phyloP scores from a whole-genome alignment of 2,888 invertebrate species.

The Macrophya alboannulata region DNA sequence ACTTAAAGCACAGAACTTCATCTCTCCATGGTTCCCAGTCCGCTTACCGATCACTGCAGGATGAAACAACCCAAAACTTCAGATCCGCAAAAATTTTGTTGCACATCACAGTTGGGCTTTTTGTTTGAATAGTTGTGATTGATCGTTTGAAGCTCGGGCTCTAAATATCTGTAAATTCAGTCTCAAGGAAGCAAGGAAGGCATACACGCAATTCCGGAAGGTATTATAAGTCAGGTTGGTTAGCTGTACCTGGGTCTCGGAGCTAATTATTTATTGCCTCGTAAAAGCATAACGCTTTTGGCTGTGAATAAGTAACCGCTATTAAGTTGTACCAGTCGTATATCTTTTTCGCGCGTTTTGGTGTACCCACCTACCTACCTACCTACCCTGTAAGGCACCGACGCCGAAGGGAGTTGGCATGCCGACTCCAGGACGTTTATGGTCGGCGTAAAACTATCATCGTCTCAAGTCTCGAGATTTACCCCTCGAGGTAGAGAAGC shows the following conservation, averaged over 20 bases:
- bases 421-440: constrained; percentile 35
- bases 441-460: constrained; percentile 34
- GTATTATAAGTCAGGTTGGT: neutral
- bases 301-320: constrained; percentile 66
- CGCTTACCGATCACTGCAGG: neutral
- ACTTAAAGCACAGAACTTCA: neutral
- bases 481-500: neutral
- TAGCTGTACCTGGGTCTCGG: constrained; percentile 24
- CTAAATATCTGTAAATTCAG: neutral
- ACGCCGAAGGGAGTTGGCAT: constrained; percentile 1
- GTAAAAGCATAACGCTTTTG: constrained; percentile 66
- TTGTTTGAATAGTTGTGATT: neutral
- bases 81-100: neutral
- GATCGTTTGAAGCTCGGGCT: neutral
- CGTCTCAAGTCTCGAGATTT: constrained; percentile 15
- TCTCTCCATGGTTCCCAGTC: neutral
- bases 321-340: constrained; percentile 53
- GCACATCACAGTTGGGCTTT: neutral
- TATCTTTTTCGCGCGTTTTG: constrained; percentile 35
- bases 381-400: too few relatives aligned
- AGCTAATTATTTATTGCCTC: constrained; percentile 68
- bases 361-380: neutral
- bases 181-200: neutral
- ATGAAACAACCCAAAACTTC: neutral
- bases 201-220: constrained; percentile 20